phyloP scores from a whole-genome alignment of 2,113 vertebrate species.

The Eclectus roratus region DNA sequence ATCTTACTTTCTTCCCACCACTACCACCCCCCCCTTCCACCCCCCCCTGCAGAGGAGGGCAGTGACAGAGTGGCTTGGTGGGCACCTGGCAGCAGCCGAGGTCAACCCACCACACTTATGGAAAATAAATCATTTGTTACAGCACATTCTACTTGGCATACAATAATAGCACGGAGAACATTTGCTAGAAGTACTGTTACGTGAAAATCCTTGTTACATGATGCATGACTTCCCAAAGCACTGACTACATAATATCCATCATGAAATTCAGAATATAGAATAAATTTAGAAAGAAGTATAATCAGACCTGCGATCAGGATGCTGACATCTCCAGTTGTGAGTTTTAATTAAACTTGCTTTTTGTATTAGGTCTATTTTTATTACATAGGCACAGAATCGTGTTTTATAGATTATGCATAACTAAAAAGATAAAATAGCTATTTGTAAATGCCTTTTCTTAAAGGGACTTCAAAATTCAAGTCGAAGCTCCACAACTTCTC shows the following conservation, averaged over 20 bases:
- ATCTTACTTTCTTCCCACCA: not conserved
- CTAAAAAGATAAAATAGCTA: not conserved
- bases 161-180: conserved; percentile 15
- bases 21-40: not conserved
- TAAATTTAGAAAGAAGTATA: conserved; percentile 11
- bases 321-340: conserved; percentile 15
- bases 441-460: not conserved
- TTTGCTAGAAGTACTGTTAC: conserved; percentile 51
- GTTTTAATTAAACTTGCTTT: conserved; percentile 54
- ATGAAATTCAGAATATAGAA: conserved; percentile 53
- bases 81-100: not conserved
- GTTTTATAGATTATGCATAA: not conserved
- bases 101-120: not conserved
- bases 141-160: conserved; percentile 4
- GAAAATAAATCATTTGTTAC: conserved; percentile 28
- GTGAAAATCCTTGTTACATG: conserved; percentile 45
- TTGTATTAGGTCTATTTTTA: conserved; percentile 42
- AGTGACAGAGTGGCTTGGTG: not conserved
- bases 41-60: not conserved
- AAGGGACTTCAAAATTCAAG: not conserved
- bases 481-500: not conserved
- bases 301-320: conserved; percentile 12
- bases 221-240: conserved; percentile 55
- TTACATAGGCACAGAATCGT: not conserved
- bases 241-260: conserved; percentile 36